A percentile compares a stretch with the other conserved stretches of the same genome.
Conservation (phyloP, 1,140 invertebrate species). For the Caenorhabditis elegans region WBcel235 BX284602.5:9876001-9876500, state of each 20-base stretch:
- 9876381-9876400: conserved; percentile 24
- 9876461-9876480: neutral
- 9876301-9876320: neutral
- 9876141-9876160: conserved; percentile 47
- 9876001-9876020: conserved; percentile 47
- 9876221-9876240: conserved; percentile 51
- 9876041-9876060: neutral
- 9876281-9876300: conserved; percentile 42
- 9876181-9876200: conserved; percentile 45
- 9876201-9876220: conserved; percentile 47
- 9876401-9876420: conserved; percentile 41
- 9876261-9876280: conserved; percentile 48
- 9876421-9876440: no score
- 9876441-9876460: no score
- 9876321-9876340: no score
- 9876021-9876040: neutral
- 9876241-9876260: conserved; percentile 36
- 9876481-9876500: conserved; percentile 38
- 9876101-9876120: conserved; percentile 50
- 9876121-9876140: conserved; percentile 50
- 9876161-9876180: conserved; percentile 43
- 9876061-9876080: conserved; percentile 39
- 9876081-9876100: conserved; percentile 23
- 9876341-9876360: conserved; percentile 46
- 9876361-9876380: conserved; percentile 10